Conservation (phyloP, 2,888 invertebrate genomes). For the Perdita meconis region DNA sequence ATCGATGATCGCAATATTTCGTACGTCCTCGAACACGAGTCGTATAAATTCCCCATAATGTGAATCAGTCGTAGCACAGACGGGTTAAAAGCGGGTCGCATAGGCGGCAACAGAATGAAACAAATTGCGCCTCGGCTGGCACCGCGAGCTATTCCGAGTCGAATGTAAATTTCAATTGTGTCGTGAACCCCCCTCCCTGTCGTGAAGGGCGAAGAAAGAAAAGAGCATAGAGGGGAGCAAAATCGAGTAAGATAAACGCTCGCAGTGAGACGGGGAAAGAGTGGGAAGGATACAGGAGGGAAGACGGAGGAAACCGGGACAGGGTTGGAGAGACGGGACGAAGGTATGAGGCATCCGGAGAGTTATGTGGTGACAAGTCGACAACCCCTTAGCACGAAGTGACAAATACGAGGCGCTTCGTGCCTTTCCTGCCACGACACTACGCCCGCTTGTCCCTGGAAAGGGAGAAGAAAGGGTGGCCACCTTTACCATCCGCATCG, state of each 20-base stretch:
- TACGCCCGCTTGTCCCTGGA: conserved; percentile 58
- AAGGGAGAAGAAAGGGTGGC: conserved; percentile 38
- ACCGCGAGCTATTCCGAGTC: conserved; percentile 72
- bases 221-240: conserved; percentile 1
- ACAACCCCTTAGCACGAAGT: conserved; percentile 78
- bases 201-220: conserved; percentile 34
- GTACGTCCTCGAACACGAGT: conserved; percentile 31
- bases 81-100: conserved; percentile 65
- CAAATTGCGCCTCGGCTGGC: conserved; percentile 72
- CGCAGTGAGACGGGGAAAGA: not conserved
- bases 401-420: conserved; percentile 76
- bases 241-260: conserved; percentile 27
- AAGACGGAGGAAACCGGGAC: conserved; percentile 15
- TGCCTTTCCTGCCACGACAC: conserved; percentile 68
- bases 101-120: conserved; percentile 69
- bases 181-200: conserved; percentile 48
- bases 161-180: conserved; percentile 74
- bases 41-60: conserved; percentile 57
- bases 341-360: conserved; percentile 69
- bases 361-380: conserved; percentile 79
- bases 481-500: conserved; percentile 35
- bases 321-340: conserved; percentile 56
- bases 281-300: not conserved
- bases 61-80: conserved; percentile 33
- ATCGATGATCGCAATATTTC: conserved; percentile 22